Percentiles rank a stretch among this genome's conserved stretches.
phyloP scores from a whole-genome alignment of 2,113 vertebrate species.

The Otus sunia region DNA sequence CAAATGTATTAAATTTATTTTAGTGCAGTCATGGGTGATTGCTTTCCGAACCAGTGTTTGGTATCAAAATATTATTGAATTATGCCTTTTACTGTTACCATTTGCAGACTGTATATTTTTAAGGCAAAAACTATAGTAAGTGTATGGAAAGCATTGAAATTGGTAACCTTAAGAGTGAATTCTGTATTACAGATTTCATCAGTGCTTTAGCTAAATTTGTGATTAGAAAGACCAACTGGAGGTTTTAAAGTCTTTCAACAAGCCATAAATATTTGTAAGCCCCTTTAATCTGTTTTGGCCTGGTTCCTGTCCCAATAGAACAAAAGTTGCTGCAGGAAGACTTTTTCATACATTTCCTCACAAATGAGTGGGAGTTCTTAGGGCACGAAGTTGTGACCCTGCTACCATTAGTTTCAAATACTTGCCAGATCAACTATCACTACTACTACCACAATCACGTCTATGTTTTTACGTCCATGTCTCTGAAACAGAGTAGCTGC shows the following conservation, averaged over 20 bases:
- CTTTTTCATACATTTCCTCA: background rate
- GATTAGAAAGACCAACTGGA: background rate
- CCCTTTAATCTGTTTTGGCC: background rate
- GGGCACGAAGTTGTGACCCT: background rate
- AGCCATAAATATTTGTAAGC: background rate
- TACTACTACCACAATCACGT: background rate
- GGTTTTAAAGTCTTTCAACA: background rate
- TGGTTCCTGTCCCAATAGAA: background rate
- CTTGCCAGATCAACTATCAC: rapidly evolving
- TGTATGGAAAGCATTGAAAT: background rate
- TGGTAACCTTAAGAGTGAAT: background rate
- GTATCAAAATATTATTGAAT: background rate
- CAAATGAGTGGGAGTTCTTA: background rate
- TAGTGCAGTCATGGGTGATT: background rate
- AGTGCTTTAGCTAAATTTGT: background rate
- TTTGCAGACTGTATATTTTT: background rate
- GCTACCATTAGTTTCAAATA: background rate
- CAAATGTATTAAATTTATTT: background rate
- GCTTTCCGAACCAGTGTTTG: background rate
- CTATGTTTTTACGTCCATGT: background rate
- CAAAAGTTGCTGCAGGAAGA: background rate
- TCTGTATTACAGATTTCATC: background rate
- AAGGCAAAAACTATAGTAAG: background rate
- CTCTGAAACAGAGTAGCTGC: background rate
- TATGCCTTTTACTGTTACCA: background rate